These are phyloP conservation scores for Petrocephalus schoutedeni DNA, from an alignment of 2,797 vertebrate species.

Conservation along the genomic window DNA sequence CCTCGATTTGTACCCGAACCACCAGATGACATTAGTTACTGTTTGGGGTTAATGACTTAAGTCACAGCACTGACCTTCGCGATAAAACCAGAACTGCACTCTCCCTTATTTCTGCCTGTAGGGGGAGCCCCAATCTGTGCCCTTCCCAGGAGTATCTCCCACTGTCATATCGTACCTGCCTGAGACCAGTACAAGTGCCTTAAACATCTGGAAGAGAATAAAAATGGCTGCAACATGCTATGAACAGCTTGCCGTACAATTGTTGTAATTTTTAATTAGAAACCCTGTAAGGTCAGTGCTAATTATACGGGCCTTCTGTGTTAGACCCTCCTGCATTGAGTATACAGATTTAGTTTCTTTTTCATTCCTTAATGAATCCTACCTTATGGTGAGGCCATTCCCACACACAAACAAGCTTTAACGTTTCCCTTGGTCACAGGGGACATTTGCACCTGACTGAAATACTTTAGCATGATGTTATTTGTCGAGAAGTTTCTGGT, in stretches of 20 bases:
- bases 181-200: neutral
- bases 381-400: neutral
- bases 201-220: neutral
- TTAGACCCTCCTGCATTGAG: neutral
- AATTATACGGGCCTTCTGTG: constrained; percentile 34
- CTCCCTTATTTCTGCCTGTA: neutral
- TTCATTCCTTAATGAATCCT: constrained; percentile 13
- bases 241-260: neutral
- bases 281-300: constrained; percentile 29
- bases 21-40: neutral
- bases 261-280: constrained; percentile 23
- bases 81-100: neutral
- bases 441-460: neutral
- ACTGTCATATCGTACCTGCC: neutral
- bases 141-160: neutral
- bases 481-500: neutral
- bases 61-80: neutral
- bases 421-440: neutral
- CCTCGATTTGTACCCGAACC: neutral
- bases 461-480: neutral
- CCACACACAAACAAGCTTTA: neutral
- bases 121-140: neutral
- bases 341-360: constrained; percentile 4
- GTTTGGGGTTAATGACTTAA: neutral
- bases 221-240: neutral